A percentile compares a stretch with the other conserved stretches of the same genome.
These are phyloP conservation scores for Drosophila maculinotata DNA, from an alignment of 2,888 invertebrate genomes.

Conservation along the genomic window DNA sequence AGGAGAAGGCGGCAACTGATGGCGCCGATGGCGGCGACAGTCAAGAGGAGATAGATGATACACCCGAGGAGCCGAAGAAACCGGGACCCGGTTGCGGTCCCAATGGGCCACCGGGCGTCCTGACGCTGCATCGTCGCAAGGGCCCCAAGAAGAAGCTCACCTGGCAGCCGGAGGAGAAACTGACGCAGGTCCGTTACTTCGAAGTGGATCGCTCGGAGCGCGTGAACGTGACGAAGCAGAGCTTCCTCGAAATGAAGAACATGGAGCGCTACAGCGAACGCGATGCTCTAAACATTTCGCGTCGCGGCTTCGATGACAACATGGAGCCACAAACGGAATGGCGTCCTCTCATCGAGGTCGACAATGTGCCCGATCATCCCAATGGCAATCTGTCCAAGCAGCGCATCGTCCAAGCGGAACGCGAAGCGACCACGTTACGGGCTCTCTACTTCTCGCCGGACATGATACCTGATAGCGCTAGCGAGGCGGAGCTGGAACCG, in stretches of 20 bases:
- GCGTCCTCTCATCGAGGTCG: constrained; percentile 90
- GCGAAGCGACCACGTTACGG: constrained; percentile 93
- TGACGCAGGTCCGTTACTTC: constrained; percentile 94
- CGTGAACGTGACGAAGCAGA: constrained; percentile 95
- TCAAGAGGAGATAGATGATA: constrained; percentile 64
- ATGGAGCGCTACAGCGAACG: constrained; percentile 95
- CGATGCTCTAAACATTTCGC: constrained; percentile 91
- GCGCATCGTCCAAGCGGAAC: constrained; percentile 93
- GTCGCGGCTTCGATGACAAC: constrained; percentile 91
- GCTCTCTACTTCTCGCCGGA: constrained; percentile 92
- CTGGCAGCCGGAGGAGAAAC: constrained; percentile 92
- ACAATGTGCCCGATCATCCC: constrained; percentile 88
- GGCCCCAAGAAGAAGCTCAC: constrained; percentile 92
- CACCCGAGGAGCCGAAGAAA: constrained; percentile 73
- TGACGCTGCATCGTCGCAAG: constrained; percentile 89
- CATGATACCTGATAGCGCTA: constrained; percentile 94
- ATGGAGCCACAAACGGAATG: constrained; percentile 94
- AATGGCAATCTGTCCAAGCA: constrained; percentile 93
- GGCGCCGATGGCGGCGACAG: constrained; percentile 39
- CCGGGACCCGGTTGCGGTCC: constrained; percentile 85
- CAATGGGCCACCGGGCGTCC: constrained; percentile 90
- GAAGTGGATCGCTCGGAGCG: constrained; percentile 98
- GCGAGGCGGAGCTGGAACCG: constrained; percentile 94
- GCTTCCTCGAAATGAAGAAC: constrained; percentile 95
- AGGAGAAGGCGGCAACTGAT: constrained; percentile 62